Conservation (phyloP, 2,888 invertebrate species). For the Chymomyza caudatula region DNA sequence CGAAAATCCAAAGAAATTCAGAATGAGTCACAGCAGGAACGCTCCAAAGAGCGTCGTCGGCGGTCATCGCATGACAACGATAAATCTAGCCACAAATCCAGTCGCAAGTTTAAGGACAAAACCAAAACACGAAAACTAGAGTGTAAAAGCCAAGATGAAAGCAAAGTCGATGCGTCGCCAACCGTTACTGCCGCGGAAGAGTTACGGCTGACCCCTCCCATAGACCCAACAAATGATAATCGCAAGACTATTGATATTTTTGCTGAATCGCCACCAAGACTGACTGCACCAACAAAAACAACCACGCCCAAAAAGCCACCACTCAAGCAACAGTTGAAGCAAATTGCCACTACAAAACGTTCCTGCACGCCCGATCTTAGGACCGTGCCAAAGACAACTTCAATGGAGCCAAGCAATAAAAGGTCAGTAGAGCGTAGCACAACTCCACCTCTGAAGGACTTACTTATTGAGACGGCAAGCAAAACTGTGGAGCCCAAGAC, state of each 20-base stretch:
- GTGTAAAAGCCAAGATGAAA: background rate
- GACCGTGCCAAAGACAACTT: background rate
- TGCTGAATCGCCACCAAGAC: slow-evolving; percentile 69
- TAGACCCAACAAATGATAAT: background rate
- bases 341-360: background rate
- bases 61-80: background rate
- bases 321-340: background rate
- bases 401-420: background rate
- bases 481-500: slow-evolving; percentile 2
- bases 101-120: slow-evolving; percentile 11
- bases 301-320: slow-evolving; percentile 6
- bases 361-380: background rate
- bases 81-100: background rate
- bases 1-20: slow-evolving; percentile 12
- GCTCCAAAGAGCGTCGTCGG: slow-evolving; percentile 2
- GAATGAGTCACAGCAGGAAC: background rate
- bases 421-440: slow-evolving; percentile 34
- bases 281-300: slow-evolving; percentile 19
- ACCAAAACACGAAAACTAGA: background rate
- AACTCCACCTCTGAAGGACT: slow-evolving; percentile 54
- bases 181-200: slow-evolving; percentile 15
- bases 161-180: background rate
- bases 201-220: slow-evolving; percentile 20
- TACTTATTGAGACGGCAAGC: background rate
- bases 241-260: slow-evolving; percentile 62